Base-by-base conservation (phyloP, 2,888 invertebrate genomes). In the Brachypalpus laphriformis region DNA sequence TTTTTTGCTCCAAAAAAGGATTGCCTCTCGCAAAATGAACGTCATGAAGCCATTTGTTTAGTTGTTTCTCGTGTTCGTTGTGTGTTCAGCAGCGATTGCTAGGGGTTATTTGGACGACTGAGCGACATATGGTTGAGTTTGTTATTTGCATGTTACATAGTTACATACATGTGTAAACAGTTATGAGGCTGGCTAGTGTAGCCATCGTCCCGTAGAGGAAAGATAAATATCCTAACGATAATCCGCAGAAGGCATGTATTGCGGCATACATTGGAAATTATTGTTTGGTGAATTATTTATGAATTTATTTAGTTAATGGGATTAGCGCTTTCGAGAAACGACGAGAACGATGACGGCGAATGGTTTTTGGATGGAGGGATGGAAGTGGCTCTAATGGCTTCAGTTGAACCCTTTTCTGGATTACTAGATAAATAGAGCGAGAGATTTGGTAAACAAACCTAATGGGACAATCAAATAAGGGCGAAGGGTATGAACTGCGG, bases 221-320 rank as follows among this genome's bases (percentile, higher is more conserved):
- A 49, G 47, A 66, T 57, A 78, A 78, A 71, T 56, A 63, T 18
- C 5, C 25, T 22, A 8, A 37, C 57, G 25, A 49, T 75, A 54
- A 45, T 75, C 75, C 65, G 4, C 66, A 76, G 66, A 37, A 56
- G 47, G 57, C 56, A 45, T 57, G 49, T 34, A 54, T 61, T 47
- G 51, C 34, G 37, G 34, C 42, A 45, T 28, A 51, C 54, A 66
- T 37, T 77, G 59, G 42, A 61, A 61, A 45, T 78, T 80, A 65
- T 78, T 72, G 9, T 63, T 68, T 72, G 37, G 56, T 70, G 56
- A 83, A 85, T 85, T 59, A 71, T 81, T 81, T 76, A 85, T 85
- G 63, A 74, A 82, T 70, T 70, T 65, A 70, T 70, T 65, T 75
- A 70, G 16, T 47, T 37, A 74, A 74, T 68, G 61, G 80, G 66